Percentiles rank a stretch among this genome's conserved stretches.
These are phyloP conservation scores for Gorsachius goisagi DNA, from an alignment of 2,113 vertebrate genomes.

Conservation along the genomic window DNA sequence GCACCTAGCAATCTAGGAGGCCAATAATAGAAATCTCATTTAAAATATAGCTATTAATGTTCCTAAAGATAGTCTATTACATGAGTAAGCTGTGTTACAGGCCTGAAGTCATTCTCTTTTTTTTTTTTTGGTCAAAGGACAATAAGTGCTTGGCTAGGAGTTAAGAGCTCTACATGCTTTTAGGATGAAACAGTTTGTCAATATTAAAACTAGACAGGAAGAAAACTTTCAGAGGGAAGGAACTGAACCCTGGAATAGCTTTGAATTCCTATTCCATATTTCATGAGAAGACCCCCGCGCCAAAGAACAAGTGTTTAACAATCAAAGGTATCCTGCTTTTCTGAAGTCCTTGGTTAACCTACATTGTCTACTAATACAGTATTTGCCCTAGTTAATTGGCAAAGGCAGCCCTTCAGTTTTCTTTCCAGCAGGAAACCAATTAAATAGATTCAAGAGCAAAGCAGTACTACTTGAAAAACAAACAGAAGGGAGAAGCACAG, in stretches of 20 bases:
- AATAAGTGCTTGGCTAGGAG: background rate
- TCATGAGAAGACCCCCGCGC: background rate
- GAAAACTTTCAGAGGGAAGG: background rate
- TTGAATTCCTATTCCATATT: background rate
- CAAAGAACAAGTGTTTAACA: background rate
- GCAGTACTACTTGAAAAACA: background rate
- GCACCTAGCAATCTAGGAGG: conserved; percentile 20
- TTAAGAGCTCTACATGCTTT: background rate
- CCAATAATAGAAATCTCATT: background rate
- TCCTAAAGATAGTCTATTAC: background rate
- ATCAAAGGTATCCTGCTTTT: background rate
- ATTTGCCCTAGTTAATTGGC: background rate
- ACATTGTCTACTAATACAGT: background rate
- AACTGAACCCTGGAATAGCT: background rate
- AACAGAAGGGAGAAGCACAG: background rate
- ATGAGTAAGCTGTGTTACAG: background rate
- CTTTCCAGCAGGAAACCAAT: conserved; percentile 15
- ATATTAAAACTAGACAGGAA: background rate
- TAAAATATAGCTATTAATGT: background rate
- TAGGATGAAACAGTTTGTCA: background rate
- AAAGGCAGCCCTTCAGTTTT: background rate
- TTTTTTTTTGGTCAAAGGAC: background rate
- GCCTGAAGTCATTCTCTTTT: background rate
- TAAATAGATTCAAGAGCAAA: background rate
- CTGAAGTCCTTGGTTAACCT: background rate